Percentiles rank a stretch among this genome's conserved stretches.
Evolutionary conservation across 2,797 vertebrate species (phyloP).

Genomic region (Enteromius thamalakanensis): DNA sequence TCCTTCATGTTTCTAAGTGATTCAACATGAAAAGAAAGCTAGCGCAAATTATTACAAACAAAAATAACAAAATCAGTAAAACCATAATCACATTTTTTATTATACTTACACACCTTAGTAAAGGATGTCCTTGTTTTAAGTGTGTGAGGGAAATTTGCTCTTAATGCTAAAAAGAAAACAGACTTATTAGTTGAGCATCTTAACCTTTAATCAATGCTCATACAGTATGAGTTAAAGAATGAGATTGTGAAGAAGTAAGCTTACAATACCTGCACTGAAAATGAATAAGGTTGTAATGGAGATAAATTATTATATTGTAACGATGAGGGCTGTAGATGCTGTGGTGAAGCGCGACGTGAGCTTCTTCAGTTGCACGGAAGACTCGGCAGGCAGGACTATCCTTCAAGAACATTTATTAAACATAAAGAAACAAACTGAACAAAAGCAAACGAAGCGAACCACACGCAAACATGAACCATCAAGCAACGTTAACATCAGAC

Average conservation of each 20-base stretch:
- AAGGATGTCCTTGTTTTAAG: conserved; percentile 1
- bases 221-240: neutral
- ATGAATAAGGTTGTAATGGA: neutral
- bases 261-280: neutral
- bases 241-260: neutral
- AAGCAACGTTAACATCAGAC: too few relatives aligned
- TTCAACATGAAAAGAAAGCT: conserved; percentile 20
- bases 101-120: neutral
- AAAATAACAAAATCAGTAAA: neutral
- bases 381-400: too few relatives aligned
- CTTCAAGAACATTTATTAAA: too few relatives aligned
- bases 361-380: too few relatives aligned
- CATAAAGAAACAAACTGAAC: too few relatives aligned
- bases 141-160: neutral
- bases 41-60: neutral
- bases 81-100: neutral
- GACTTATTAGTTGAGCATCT: neutral
- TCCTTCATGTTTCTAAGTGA: neutral
- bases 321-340: too few relatives aligned
- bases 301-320: neutral
- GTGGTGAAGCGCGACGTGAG: too few relatives aligned
- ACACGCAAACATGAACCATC: too few relatives aligned
- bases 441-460: too few relatives aligned
- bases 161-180: neutral
- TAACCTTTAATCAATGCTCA: neutral